A percentile compares a stretch with the other conserved stretches of the same genome.
Conservation (phyloP, 2,113 vertebrate species). For the Panthera leo region DNA sequence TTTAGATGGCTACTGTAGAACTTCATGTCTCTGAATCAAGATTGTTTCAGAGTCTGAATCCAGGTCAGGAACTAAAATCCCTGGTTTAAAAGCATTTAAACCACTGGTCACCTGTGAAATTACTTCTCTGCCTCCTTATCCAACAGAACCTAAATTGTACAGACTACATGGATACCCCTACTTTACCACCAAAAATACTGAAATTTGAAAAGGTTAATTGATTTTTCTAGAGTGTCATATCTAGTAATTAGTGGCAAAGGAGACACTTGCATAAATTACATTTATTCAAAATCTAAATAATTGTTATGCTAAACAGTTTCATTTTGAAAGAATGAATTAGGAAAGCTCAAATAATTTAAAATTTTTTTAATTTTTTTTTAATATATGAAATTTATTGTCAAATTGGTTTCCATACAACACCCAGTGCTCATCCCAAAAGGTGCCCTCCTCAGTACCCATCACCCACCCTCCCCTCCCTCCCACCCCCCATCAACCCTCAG, state of each 20-base stretch:
- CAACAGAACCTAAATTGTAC: background rate
- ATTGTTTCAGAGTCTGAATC: background rate
- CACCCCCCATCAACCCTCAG: no score
- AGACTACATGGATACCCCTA: background rate
- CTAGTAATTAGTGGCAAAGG: background rate
- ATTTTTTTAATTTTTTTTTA: background rate
- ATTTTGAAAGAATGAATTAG: background rate
- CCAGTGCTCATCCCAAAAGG: no score
- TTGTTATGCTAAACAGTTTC: background rate
- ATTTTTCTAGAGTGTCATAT: background rate
- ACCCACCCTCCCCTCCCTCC: no score
- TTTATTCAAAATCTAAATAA: background rate
- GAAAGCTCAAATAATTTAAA: conserved; percentile 24
- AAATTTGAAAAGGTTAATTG: background rate
- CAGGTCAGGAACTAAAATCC: background rate
- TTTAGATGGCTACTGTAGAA: background rate
- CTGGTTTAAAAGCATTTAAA: background rate
- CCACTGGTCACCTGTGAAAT: background rate
- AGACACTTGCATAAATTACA: background rate
- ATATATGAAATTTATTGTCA: no score
- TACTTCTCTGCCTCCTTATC: background rate
- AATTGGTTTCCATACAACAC: no score
- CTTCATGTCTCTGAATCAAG: background rate
- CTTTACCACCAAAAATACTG: background rate
- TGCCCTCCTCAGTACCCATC: no score